These are phyloP conservation scores for Tokudaia tokunoshimensis DNA, from an alignment of 2,797 vertebrate species.

Conservation along the genomic window DNA sequence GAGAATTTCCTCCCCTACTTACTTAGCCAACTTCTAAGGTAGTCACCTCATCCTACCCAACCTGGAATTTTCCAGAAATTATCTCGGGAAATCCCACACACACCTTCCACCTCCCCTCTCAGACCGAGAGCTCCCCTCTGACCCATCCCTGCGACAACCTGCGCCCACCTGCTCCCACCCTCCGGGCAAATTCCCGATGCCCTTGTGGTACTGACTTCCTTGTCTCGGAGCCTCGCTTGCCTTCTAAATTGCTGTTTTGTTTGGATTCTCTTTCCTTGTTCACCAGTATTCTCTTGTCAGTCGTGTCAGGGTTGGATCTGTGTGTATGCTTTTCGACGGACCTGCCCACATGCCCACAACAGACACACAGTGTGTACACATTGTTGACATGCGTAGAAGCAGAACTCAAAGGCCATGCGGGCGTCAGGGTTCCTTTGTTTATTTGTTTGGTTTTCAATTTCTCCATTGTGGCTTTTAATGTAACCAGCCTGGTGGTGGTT, in stretches of 20 bases:
- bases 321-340: neutral
- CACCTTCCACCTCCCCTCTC: neutral
- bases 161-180: neutral
- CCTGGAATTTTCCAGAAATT: neutral
- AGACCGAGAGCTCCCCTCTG: neutral
- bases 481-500: neutral
- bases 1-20: neutral
- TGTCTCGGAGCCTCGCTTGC: no score
- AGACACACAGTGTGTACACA: neutral
- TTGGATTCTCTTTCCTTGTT: neutral
- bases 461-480: neutral
- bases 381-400: neutral
- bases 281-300: neutral
- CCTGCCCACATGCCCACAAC: neutral
- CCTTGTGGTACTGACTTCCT: neutral
- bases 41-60: neutral
- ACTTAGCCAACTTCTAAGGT: neutral
- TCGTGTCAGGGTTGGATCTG: neutral
- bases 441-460: neutral
- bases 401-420: neutral
- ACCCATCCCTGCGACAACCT: rapidly evolving
- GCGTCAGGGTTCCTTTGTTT: neutral
- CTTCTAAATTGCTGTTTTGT: neutral
- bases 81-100: no score
- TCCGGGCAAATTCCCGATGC: rapidly evolving